phyloP scores from a whole-genome alignment of 2,888 invertebrate genomes.

The Chalcis sispes region DNA sequence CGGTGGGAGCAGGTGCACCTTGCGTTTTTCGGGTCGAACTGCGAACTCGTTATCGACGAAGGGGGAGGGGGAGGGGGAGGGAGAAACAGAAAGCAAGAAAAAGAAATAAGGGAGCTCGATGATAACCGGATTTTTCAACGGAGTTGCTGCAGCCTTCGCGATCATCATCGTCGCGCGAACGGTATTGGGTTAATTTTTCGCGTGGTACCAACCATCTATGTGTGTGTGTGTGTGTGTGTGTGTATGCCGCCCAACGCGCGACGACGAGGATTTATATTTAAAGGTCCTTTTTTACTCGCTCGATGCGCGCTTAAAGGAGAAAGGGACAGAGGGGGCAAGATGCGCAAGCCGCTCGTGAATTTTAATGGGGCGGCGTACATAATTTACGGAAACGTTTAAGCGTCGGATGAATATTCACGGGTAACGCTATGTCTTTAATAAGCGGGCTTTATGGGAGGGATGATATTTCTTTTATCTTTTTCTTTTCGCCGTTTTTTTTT shows the following conservation, averaged over 20 bases:
- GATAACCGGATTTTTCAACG: conserved; percentile 48
- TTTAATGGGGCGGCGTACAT: conserved; percentile 19
- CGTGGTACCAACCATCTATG: too few relatives aligned
- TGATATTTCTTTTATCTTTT: neutral
- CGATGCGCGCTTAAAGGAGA: neutral
- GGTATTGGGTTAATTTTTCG: too few relatives aligned
- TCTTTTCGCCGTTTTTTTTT: neutral
- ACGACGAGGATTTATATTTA: conserved; percentile 29
- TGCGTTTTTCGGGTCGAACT: neutral
- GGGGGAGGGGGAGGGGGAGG: neutral
- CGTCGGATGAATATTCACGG: conserved; percentile 38
- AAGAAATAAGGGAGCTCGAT: too few relatives aligned
- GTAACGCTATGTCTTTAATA: conserved; percentile 12
- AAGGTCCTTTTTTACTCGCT: neutral
- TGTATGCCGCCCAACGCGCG: too few relatives aligned
- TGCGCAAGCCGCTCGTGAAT: conserved; percentile 23
- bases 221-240: too few relatives aligned
- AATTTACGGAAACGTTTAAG: conserved; percentile 36
- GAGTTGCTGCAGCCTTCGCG: conserved; percentile 5
- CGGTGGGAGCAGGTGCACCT: conserved; percentile 22
- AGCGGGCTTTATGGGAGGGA: conserved; percentile 1
- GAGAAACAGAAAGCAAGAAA: too few relatives aligned
- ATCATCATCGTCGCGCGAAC: too few relatives aligned
- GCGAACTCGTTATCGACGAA: conserved; percentile 19
- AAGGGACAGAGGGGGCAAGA: too few relatives aligned